Percentiles rank a stretch among this genome's conserved stretches.
phyloP scores from a whole-genome alignment of 2,113 vertebrate genomes.

The Caloenas nicobarica region DNA sequence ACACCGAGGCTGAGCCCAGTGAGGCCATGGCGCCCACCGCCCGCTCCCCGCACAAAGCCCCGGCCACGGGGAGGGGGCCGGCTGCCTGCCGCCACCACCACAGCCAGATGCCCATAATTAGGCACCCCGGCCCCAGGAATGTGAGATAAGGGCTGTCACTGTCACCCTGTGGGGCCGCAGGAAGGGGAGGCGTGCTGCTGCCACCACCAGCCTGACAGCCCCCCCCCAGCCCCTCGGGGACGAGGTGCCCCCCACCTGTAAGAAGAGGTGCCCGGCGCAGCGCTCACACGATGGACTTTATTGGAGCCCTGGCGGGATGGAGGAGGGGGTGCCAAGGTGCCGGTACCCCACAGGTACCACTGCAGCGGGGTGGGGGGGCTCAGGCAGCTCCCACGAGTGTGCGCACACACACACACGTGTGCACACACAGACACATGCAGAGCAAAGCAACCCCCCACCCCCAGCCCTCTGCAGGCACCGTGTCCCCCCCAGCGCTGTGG shows the following conservation, averaged over 20 bases:
- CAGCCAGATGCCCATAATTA: conserved; percentile 63
- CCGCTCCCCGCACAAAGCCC: background rate
- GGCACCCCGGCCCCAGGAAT: conserved; percentile 55
- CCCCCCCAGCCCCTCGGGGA: accelerated
- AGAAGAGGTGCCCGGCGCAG: background rate
- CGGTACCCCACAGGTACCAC: background rate
- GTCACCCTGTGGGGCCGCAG: background rate
- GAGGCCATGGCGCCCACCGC: conserved; percentile 67
- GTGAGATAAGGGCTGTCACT: conserved; percentile 35
- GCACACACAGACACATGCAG: background rate
- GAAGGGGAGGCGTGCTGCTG: background rate
- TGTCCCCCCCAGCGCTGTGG: accelerated
- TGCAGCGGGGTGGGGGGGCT: background rate
- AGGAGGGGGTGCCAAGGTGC: background rate
- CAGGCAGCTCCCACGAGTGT: background rate
- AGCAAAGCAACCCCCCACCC: background rate
- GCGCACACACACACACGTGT: background rate
- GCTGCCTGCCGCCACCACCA: background rate
- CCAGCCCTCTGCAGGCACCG: background rate
- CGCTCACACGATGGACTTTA: conserved; percentile 40
- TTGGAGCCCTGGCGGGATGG: conserved; percentile 21
- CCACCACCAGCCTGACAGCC: background rate
- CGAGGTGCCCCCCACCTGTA: background rate
- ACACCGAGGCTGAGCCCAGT: conserved; percentile 61
- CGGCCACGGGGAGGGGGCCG: background rate